A percentile compares a stretch with the other conserved stretches of the same genome.
phyloP scores from a whole-genome alignment of 1,140 invertebrate genomes.

The Drosophila persimilis region DNA sequence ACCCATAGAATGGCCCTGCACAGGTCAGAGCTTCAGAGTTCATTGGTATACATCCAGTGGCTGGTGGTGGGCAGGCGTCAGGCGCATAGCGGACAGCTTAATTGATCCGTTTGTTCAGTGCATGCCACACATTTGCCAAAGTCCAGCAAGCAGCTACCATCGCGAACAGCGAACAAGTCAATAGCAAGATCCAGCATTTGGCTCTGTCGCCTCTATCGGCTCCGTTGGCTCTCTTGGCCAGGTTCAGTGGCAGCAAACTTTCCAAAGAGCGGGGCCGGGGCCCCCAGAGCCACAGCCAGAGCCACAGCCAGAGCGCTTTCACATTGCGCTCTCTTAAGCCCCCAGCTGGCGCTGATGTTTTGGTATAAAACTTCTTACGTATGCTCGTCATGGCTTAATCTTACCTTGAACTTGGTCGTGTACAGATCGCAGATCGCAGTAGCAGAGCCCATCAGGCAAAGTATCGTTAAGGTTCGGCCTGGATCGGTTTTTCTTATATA shows the following conservation, averaged over 20 bases:
- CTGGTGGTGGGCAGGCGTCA: slow-evolving; percentile 11
- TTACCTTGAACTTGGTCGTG: slow-evolving; percentile 83
- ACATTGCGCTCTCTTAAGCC: slow-evolving; percentile 61
- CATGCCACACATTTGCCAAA: slow-evolving; percentile 48
- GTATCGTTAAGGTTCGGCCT: too few relatives aligned
- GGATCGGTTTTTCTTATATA: slow-evolving; percentile 20
- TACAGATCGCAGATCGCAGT: slow-evolving; percentile 53
- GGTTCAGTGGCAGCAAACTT: slow-evolving; percentile 37
- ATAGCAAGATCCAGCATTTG: slow-evolving; percentile 3
- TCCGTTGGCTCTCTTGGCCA: slow-evolving; percentile 26
- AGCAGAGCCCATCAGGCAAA: not conserved
- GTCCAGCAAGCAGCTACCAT: slow-evolving; percentile 13
- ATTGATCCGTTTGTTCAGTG: slow-evolving; percentile 58
- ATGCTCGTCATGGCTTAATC: slow-evolving; percentile 83
- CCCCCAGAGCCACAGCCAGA: too few relatives aligned
- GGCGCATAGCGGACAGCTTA: slow-evolving; percentile 62
- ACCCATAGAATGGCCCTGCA: not conserved
- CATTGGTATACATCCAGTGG: slow-evolving; percentile 29
- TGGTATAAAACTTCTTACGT: slow-evolving; percentile 83
- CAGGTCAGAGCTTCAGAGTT: not conserved
- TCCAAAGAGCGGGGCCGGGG: slow-evolving; percentile 54
- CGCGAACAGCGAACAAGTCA: slow-evolving; percentile 18
- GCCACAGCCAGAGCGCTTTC: slow-evolving; percentile 44
- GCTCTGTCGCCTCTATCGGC: slow-evolving; percentile 9
- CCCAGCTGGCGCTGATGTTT: slow-evolving; percentile 26